A percentile compares a stretch with the other conserved stretches of the same genome.
Evolutionary conservation across 2,888 invertebrate genomes (phyloP).

Genomic region (Petrolisthes manimaculis): DNA sequence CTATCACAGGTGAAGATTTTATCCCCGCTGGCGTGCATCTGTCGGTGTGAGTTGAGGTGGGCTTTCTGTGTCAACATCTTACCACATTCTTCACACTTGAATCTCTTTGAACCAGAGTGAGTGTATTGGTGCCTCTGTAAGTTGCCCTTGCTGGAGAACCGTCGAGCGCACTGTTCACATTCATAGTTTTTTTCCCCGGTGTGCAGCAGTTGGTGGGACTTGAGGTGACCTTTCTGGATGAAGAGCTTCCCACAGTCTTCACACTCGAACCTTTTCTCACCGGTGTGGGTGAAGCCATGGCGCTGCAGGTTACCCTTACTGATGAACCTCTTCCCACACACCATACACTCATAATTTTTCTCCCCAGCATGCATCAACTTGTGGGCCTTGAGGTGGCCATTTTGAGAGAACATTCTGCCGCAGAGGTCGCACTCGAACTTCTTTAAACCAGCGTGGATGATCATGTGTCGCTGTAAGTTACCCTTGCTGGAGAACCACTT

Average conservation of each 20-base stretch:
- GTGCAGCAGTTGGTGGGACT: slow-evolving; percentile 34
- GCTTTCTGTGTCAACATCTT: slow-evolving; percentile 22
- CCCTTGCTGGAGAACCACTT: slow-evolving; percentile 31
- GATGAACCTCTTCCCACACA: slow-evolving; percentile 34
- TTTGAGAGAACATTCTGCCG: slow-evolving; percentile 6
- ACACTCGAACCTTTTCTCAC: slow-evolving; percentile 30
- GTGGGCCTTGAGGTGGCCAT: slow-evolving; percentile 28
- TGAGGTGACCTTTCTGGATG: slow-evolving; percentile 20
- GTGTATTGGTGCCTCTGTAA: slow-evolving; percentile 26
- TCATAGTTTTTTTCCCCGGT: slow-evolving; percentile 15
- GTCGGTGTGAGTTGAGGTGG: slow-evolving; percentile 31
- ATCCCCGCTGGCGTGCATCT: slow-evolving; percentile 22
- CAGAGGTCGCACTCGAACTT: slow-evolving; percentile 22
- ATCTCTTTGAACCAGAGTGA: slow-evolving; percentile 21
- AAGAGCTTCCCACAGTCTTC: slow-evolving; percentile 29
- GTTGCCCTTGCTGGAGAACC: slow-evolving; percentile 31
- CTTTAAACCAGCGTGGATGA: slow-evolving; percentile 9
- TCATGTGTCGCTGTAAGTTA: slow-evolving; percentile 26
- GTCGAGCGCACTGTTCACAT: slow-evolving; percentile 27
- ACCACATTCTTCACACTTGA: slow-evolving; percentile 36
- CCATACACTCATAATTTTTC: slow-evolving; percentile 26
- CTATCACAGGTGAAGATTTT: neutral
- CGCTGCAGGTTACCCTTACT: slow-evolving; percentile 32
- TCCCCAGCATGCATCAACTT: slow-evolving; percentile 32
- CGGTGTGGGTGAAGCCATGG: slow-evolving; percentile 33